Percentiles rank a stretch among this genome's conserved stretches.
Conservation (phyloP, 1,140 invertebrate genomes). For the Camponotus floridanus region DNA sequence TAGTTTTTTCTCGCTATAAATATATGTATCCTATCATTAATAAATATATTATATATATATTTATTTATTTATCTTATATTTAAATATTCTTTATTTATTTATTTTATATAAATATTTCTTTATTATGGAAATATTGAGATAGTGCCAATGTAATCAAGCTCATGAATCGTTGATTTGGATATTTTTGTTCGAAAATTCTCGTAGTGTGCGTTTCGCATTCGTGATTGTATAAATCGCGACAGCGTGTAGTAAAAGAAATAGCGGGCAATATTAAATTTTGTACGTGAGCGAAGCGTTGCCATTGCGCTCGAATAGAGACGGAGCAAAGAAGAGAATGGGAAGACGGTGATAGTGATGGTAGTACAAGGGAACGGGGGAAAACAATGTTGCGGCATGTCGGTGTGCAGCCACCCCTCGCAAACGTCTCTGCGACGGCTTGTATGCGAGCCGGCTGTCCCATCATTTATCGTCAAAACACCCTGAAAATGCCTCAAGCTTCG, state of each 20-base stretch:
- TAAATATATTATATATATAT: too few relatives aligned
- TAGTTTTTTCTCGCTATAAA: too few relatives aligned
- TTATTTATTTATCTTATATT: too few relatives aligned
- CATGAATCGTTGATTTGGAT: neutral
- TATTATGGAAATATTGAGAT: too few relatives aligned
- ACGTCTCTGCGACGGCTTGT: slow-evolving; percentile 49
- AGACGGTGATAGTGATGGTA: neutral
- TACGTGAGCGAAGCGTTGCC: slow-evolving; percentile 37
- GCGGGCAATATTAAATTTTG: slow-evolving; percentile 68
- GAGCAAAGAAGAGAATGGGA: slow-evolving; percentile 19
- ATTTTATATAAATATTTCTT: too few relatives aligned
- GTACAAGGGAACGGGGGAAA: slow-evolving; percentile 23
- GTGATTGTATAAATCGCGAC: slow-evolving; percentile 65
- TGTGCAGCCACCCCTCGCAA: slow-evolving; percentile 9
- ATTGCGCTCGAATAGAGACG: slow-evolving; percentile 29
- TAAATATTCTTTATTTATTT: too few relatives aligned
- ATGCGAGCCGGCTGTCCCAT: slow-evolving; percentile 65
- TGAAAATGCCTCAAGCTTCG: slow-evolving; percentile 70
- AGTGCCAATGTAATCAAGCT: neutral
- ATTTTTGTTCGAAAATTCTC: neutral
- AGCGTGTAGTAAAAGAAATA: slow-evolving; percentile 53
- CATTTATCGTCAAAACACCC: slow-evolving; percentile 76
- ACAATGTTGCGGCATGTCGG: slow-evolving; percentile 62
- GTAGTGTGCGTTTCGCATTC: neutral
- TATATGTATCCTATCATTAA: too few relatives aligned